Conservation (phyloP, 37 sponge, comb jelly and placozoan genomes). For the Spongilla lacustris region DNA sequence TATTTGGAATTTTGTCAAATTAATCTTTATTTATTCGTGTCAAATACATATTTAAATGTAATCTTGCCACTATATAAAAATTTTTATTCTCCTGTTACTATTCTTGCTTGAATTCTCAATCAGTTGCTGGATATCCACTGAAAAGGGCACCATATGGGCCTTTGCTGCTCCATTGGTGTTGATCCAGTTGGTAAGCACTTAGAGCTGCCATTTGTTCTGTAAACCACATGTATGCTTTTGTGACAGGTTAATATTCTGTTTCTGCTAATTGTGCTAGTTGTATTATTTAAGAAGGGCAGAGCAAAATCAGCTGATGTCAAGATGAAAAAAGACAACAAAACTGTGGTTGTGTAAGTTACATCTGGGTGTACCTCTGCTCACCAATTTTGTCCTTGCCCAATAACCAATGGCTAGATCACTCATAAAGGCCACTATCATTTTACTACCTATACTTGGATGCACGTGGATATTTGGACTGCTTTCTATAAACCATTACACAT, state of each 20-base stretch:
- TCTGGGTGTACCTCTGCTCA: too few relatives aligned
- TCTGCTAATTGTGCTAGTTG: not conserved
- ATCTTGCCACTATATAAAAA: too few relatives aligned
- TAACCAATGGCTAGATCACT: not conserved
- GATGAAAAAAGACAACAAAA: not conserved
- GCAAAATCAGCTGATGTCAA: not conserved
- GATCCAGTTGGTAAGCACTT: constrained; percentile 24
- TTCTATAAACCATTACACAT: constrained; percentile 33
- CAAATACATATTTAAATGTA: too few relatives aligned
- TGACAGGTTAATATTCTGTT: too few relatives aligned
- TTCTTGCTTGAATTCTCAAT: not conserved
- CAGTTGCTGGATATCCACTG: constrained; percentile 20
- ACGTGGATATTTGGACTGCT: constrained; percentile 35
- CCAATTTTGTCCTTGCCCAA: too few relatives aligned
- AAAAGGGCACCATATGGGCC: constrained; percentile 25
- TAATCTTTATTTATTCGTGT: too few relatives aligned
- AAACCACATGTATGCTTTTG: too few relatives aligned
- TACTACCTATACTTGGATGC: not conserved
- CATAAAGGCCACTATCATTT: not conserved
- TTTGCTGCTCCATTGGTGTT: constrained; percentile 26
- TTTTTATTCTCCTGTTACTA: too few relatives aligned
- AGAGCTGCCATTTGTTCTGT: too few relatives aligned
- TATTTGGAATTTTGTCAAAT: too few relatives aligned
- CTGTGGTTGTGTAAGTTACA: too few relatives aligned
- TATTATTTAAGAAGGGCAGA: not conserved